Percentiles rank a stretch among this genome's conserved stretches.
These are phyloP conservation scores for Procavia capensis DNA, from an alignment of 2,113 vertebrate genomes.

Conservation along the genomic window DNA sequence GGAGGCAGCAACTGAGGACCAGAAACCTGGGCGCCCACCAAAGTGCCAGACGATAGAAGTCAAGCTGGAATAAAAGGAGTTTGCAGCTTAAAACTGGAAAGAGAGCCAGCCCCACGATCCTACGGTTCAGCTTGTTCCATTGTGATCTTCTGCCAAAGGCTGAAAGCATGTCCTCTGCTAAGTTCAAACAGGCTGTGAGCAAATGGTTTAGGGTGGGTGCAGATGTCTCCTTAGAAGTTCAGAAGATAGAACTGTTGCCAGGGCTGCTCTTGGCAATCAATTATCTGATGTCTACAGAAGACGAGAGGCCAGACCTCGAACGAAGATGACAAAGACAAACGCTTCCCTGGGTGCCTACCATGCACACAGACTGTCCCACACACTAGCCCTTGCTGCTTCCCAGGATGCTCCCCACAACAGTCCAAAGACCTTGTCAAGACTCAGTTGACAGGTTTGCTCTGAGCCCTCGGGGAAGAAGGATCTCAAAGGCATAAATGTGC, in stretches of 20 bases:
- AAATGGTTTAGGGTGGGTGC: slow-evolving; percentile 31
- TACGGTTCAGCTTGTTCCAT: not conserved
- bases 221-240: slow-evolving; percentile 52
- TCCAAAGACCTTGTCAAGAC: not conserved
- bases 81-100: not conserved
- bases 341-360: not conserved
- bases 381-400: not conserved
- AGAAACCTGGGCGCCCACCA: not conserved
- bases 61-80: not conserved
- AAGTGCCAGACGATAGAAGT: not conserved
- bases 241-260: not conserved
- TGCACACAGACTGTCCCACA: not conserved
- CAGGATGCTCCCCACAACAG: not conserved
- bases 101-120: slow-evolving; percentile 9
- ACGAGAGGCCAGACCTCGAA: slow-evolving; percentile 41
- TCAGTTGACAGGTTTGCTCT: not conserved
- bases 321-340: slow-evolving; percentile 33
- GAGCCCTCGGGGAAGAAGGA: not conserved
- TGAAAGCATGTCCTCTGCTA: not conserved
- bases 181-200: slow-evolving; percentile 59
- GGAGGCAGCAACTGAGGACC: not conserved
- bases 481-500: not conserved
- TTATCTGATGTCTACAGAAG: slow-evolving; percentile 25
- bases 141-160: slow-evolving; percentile 13
- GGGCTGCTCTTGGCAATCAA: not conserved